Evolutionary conservation across 2,113 vertebrate species (phyloP).

Genomic region (Macquaria australasica): DNA sequence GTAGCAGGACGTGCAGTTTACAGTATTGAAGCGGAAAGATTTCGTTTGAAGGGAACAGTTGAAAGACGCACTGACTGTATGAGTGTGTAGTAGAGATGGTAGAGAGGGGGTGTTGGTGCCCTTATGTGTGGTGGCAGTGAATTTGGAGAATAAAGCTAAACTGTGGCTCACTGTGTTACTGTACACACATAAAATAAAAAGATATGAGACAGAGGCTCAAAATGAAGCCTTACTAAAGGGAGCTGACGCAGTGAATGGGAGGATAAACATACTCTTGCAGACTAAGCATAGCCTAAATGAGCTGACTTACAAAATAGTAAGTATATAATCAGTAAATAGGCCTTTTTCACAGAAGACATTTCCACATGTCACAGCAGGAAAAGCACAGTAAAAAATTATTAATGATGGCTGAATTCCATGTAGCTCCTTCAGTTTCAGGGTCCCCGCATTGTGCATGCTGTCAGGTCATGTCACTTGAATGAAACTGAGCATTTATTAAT

Average conservation of each 20-base stretch:
- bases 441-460: neutral
- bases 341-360: neutral
- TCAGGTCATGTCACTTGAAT: neutral
- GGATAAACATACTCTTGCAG: neutral
- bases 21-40: constrained; percentile 21
- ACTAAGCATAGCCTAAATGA: neutral
- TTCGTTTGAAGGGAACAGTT: neutral
- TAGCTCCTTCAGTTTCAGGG: no score
- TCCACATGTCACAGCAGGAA: neutral
- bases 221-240: no score
- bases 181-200: constrained; percentile 30
- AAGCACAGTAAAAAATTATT: neutral
- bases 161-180: constrained; percentile 11
- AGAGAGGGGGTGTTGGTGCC: no score
- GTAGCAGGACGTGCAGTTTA: constrained; percentile 16
- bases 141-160: constrained; percentile 11
- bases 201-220: no score
- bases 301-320: neutral
- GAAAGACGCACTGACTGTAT: neutral
- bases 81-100: neutral
- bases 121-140: constrained; percentile 1
- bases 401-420: neutral
- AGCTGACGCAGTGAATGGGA: no score
- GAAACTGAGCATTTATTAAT: neutral
- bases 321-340: neutral